phyloP scores from a whole-genome alignment of 2,888 invertebrate species.

The Thereva unica region DNA sequence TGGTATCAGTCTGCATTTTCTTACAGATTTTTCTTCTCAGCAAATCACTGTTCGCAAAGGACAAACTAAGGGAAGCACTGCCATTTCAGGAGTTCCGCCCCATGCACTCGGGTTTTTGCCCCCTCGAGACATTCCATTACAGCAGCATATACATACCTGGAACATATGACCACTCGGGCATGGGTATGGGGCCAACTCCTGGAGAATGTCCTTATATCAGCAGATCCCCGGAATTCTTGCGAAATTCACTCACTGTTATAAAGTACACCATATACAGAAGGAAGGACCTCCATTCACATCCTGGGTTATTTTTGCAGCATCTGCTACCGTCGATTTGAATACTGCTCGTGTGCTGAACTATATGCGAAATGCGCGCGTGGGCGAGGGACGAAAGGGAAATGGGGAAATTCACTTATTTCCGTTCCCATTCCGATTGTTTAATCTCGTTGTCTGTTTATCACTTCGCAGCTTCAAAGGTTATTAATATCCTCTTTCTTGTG shows the following conservation, averaged over 20 bases:
- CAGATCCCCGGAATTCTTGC: constrained; percentile 14
- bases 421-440: constrained; percentile 21
- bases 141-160: constrained; percentile 12
- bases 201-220: constrained; percentile 18
- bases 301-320: constrained; percentile 32
- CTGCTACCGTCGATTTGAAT: constrained; percentile 20
- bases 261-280: background rate
- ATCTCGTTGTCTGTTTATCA: constrained; percentile 15
- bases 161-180: constrained; percentile 22
- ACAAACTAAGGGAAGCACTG: background rate
- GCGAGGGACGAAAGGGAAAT: background rate
- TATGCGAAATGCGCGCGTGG: too few species aligned
- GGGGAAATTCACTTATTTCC: constrained; percentile 29
- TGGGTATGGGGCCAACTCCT: constrained; percentile 11
- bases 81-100: constrained; percentile 5
- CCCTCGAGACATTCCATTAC: constrained; percentile 21
- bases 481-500: background rate
- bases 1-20: too few species aligned
- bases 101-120: constrained; percentile 25
- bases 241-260: constrained; percentile 10
- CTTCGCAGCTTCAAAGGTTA: background rate
- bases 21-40: background rate
- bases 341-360: background rate
- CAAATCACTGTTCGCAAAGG: background rate
- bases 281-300: constrained; percentile 22